Conservation (phyloP, 2,797 vertebrate species). For the Mastacembelus armatus region DNA sequence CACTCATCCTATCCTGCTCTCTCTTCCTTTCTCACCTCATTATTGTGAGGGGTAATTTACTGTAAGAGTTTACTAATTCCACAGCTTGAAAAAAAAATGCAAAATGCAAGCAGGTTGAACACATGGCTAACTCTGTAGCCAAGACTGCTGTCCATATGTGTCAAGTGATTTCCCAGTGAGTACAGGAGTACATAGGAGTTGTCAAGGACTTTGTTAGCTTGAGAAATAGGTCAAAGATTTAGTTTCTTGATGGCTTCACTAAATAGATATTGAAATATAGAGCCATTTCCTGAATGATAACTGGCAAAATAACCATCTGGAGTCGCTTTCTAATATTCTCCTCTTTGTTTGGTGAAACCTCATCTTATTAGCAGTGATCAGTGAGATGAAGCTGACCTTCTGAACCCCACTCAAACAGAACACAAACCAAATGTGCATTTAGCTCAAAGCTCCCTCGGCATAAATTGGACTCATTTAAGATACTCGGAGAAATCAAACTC, state of each 20-base stretch:
- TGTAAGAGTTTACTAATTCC: conserved; percentile 50
- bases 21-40: conserved; percentile 48
- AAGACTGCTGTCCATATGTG: conserved; percentile 29
- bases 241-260: conserved; percentile 5
- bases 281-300: conserved; percentile 12
- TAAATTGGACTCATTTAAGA: conserved; percentile 75
- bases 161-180: conserved; percentile 12
- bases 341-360: conserved; percentile 52
- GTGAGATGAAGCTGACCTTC: conserved; percentile 63
- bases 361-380: conserved; percentile 71
- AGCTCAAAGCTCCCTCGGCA: conserved; percentile 63
- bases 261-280: conserved; percentile 6
- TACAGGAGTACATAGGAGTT: conserved; percentile 1
- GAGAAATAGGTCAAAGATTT: conserved; percentile 20
- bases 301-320: conserved; percentile 53
- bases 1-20: conserved; percentile 40
- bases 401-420: conserved; percentile 66
- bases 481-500: conserved; percentile 68
- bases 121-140: conserved; percentile 8
- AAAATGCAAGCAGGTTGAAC: conserved; percentile 9
- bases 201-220: conserved; percentile 12
- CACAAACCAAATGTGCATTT: conserved; percentile 79
- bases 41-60: conserved; percentile 41
- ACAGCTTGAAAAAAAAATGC: conserved; percentile 1
- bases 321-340: conserved; percentile 42